phyloP scores from a whole-genome alignment of 1,140 invertebrate species.

The Drosophila arawakana region DNA sequence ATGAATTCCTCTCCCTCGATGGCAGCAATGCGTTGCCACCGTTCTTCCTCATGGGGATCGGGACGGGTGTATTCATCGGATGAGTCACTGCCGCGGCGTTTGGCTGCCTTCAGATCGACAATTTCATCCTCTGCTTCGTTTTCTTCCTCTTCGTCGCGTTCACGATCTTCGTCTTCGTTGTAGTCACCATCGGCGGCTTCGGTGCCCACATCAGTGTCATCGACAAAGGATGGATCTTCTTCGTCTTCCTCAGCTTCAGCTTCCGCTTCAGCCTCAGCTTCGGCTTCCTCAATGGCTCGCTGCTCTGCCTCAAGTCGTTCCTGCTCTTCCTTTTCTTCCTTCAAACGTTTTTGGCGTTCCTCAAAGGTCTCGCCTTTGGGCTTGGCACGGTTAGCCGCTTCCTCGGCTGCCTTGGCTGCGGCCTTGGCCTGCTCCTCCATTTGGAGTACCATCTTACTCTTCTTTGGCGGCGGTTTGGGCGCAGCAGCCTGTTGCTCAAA shows the following conservation, averaged over 20 bases:
- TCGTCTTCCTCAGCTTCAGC: slow-evolving; percentile 72
- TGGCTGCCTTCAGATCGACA: slow-evolving; percentile 40
- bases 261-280: slow-evolving; percentile 71
- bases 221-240: slow-evolving; percentile 55
- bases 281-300: slow-evolving; percentile 65
- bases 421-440: slow-evolving; percentile 80
- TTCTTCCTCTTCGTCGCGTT: slow-evolving; percentile 58
- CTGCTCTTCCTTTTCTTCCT: slow-evolving; percentile 77
- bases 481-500: slow-evolving; percentile 68
- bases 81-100: slow-evolving; percentile 73
- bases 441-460: slow-evolving; percentile 81
- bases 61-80: slow-evolving; percentile 79
- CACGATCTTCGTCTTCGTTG: slow-evolving; percentile 63
- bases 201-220: slow-evolving; percentile 63
- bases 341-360: slow-evolving; percentile 76
- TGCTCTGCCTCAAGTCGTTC: slow-evolving; percentile 72
- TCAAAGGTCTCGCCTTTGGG: slow-evolving; percentile 81
- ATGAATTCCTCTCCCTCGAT: slow-evolving; percentile 81
- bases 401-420: slow-evolving; percentile 79
- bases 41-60: slow-evolving; percentile 78
- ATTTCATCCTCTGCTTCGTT: slow-evolving; percentile 62
- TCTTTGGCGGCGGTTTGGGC: slow-evolving; percentile 82
- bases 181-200: slow-evolving; percentile 57
- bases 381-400: slow-evolving; percentile 72
- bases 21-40: slow-evolving; percentile 80